Base-by-base conservation (phyloP, 2,888 invertebrate species). In the Lysandra bellargus region DNA sequence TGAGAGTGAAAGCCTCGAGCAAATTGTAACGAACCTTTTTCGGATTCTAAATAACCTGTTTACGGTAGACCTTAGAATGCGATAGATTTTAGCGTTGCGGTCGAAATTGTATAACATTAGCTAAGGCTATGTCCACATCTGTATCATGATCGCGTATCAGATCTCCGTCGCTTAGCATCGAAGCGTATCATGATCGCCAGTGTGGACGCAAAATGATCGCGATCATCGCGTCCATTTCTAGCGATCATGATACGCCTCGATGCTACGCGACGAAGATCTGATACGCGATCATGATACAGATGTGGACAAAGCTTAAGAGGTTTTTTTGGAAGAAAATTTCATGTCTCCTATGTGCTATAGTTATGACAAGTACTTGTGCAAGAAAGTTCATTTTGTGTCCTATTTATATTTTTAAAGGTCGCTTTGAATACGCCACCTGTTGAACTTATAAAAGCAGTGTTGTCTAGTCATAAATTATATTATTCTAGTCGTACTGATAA, bases 1-100 rank as follows among this genome's bases (percentile, higher is more conserved):
- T 75, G 87, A 89, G 86, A 90, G 90, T 89, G 90, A 90, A 90
- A 89, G 89, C 87, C 83, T 81, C 79, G 82, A 81, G 82, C 80
- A 79, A 79, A 80, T 79, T 81, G 80, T 79, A 79, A 80, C 80
- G 44, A 80, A 80, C 72, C 69, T 72, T 53, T 78, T 79, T 61
- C 44, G 53, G 75, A 60, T 74, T 74, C 74, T 79, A 53, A 49
- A 75, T 49, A 75, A 75, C 75, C 44, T 75, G 75, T 75, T 75
- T 75, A 49, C 9, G 49, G 75, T 64, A 69, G 69, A 69, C 69
- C 33, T 69, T 33, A 69, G 33, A 69, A 69, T 69, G 33, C 14
- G 6, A 0, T 14, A 69, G 69, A 37, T 33, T 37, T 37, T 69
- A 33, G 14, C 69, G 6, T 33, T 23, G 5, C 1, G 61, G 61